Conservation (phyloP, 37 sponge, comb jelly and placozoan genomes). For the Chondrosia reniformis region DNA sequence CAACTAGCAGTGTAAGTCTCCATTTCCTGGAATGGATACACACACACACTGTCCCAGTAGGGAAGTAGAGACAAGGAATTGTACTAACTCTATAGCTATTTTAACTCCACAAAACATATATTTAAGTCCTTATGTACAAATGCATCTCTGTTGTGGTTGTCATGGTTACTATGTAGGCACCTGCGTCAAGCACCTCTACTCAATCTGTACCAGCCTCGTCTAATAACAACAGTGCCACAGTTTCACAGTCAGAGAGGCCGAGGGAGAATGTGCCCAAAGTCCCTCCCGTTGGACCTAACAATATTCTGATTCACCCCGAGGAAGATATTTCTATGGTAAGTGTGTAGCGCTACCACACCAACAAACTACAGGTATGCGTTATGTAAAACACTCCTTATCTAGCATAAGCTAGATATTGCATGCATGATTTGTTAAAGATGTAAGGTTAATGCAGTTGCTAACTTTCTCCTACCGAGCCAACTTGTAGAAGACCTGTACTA, state of each 20-base stretch:
- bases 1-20: background rate
- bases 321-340: slow-evolving; percentile 94
- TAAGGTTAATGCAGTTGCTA: no score
- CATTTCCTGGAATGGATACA: background rate
- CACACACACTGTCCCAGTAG: background rate
- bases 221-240: background rate
- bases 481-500: no score
- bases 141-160: no score
- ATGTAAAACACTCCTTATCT: no score
- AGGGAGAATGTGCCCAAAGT: slow-evolving; percentile 35
- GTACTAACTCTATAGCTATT: background rate
- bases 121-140: no score
- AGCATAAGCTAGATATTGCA: no score
- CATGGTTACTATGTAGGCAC: no score
- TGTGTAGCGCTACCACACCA: no score
- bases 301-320: slow-evolving; percentile 82
- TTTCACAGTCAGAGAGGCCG: slow-evolving; percentile 17
- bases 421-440: no score
- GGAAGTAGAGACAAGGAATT: background rate
- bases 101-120: no score
- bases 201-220: background rate
- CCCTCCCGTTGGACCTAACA: slow-evolving; percentile 50
- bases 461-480: no score
- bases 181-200: background rate
- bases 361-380: no score